A percentile compares a stretch with the other conserved stretches of the same genome.
These are phyloP conservation scores for Parazoanthus darwini DNA, from an alignment of 92 coral and sea anemone species.

Conservation along the genomic window DNA sequence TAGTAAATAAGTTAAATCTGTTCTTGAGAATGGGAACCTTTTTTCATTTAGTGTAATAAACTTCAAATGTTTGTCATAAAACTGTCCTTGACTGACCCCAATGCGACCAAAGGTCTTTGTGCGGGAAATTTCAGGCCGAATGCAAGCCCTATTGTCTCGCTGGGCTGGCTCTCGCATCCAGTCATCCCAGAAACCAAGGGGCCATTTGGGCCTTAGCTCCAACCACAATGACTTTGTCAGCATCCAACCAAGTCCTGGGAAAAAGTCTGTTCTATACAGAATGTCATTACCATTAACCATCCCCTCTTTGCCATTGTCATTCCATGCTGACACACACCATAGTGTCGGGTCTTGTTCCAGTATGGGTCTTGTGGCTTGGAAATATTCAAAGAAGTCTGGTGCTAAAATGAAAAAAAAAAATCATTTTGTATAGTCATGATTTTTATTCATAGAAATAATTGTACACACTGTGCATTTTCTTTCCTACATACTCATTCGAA, in stretches of 20 bases:
- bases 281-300: conserved; percentile 80
- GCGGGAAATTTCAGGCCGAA: conserved; percentile 96
- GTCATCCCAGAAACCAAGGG: conserved; percentile 98
- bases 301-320: conserved; percentile 96
- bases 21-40: conserved; percentile 71
- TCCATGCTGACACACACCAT: conserved; percentile 99
- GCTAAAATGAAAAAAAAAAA: conserved; percentile 52
- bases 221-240: conserved; percentile 76
- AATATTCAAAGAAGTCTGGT: conserved; percentile 96
- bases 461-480: too few relatives aligned
- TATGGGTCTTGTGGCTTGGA: conserved; percentile 77
- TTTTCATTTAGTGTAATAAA: conserved; percentile 84
- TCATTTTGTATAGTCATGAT: neutral
- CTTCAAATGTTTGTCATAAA: conserved; percentile 90
- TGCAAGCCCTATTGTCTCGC: conserved; percentile 79
- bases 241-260: conserved; percentile 99
- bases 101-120: conserved; percentile 91
- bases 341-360: conserved; percentile 83
- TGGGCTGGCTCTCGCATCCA: conserved; percentile 97
- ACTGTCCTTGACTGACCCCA: conserved; percentile 97
- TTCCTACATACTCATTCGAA: too few relatives aligned
- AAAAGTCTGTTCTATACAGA: conserved; percentile 93
- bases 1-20: conserved; percentile 82
- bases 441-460: neutral
- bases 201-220: conserved; percentile 90